Conservation (phyloP, 2,797 vertebrate species). For the Crenichthys baileyi region DNA sequence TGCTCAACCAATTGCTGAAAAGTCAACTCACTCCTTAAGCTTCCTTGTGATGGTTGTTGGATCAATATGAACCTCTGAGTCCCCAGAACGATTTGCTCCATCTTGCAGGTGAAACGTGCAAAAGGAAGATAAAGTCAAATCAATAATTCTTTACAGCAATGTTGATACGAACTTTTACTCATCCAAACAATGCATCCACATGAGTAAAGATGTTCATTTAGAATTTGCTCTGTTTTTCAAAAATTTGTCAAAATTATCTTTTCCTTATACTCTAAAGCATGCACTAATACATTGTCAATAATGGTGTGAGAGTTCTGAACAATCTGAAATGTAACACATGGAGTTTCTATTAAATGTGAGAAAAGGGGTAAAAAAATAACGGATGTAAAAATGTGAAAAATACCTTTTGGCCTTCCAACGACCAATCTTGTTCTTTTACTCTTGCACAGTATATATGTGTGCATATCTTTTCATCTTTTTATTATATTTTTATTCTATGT, state of each 20-base stretch:
- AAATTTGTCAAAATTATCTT: background rate
- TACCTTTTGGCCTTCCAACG: background rate
- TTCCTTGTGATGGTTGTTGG: slow-evolving; percentile 12
- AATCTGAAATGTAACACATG: background rate
- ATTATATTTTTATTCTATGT: no score
- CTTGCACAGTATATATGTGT: background rate
- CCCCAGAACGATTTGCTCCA: slow-evolving; percentile 18
- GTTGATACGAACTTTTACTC: background rate
- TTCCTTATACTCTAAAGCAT: background rate
- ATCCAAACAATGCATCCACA: background rate
- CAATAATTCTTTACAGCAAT: slow-evolving; percentile 21
- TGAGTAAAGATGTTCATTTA: background rate
- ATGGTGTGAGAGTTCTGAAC: background rate
- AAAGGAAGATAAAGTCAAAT: slow-evolving; percentile 32
- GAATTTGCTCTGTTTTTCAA: background rate
- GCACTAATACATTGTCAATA: background rate
- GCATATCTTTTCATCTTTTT: no score
- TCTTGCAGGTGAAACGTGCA: slow-evolving; percentile 12
- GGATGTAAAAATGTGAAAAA: background rate
- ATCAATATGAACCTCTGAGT: slow-evolving; percentile 40
- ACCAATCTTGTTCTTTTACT: background rate
- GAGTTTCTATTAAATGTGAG: background rate
- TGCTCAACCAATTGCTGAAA: slow-evolving; percentile 64
- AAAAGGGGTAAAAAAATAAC: background rate
- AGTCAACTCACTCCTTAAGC: slow-evolving; percentile 60